Evolutionary conservation across 35 echinoderm and acorn worm genomes (phyloP), one percentile per base, ranked within the genome.

Genomic region (Hemicentrotus pulcherrimus): DNA sequence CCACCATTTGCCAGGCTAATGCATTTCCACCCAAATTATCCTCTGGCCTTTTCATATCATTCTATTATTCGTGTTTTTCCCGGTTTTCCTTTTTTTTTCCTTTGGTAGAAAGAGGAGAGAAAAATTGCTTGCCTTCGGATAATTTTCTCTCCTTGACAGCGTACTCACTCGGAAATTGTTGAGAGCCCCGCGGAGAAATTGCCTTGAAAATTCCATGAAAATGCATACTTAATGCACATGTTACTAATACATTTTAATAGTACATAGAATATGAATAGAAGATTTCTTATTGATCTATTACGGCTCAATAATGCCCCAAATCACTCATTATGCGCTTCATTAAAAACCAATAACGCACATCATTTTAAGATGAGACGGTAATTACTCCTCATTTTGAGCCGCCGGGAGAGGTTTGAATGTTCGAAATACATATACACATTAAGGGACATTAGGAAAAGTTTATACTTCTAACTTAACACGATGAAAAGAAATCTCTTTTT

Each of bases 11-110:
- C 65, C 65, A 28, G 65, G 3, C 65, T 78, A 78, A 78, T 78
- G 65, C 65, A 78, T 78, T 78, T 78, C 28, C 65, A n/a, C 65
- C 65, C 65, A 78, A 78, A 78, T 78, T 78, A 28, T 78, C 65
- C 65, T 28, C 65, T n/a, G 65, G 65, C 65, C 65, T 78, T 78
- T 78, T 28, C 19, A 78, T 78, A 78, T 78, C 28, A 78, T 78
- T 78, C 2, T n/a, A 6, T 78, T 78, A 15, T n/a, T 28, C 22
- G 18, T 70, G 18, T 78, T 78, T 78, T 78, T n/a, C 19, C 65
- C 4, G 50, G 50, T 11, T 55, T n/a, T 78, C 61, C 2, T 78
- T n/a, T 28, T 71, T 78, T n/a, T 7, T n/a, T 78, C 28, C 24
- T 78, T 78, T 15, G 19, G 18, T 28, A 28, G 65, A 18, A 78